Evolutionary conservation across 2,113 vertebrate species (phyloP).

Genomic region (Aspiorhynchus laticeps): DNA sequence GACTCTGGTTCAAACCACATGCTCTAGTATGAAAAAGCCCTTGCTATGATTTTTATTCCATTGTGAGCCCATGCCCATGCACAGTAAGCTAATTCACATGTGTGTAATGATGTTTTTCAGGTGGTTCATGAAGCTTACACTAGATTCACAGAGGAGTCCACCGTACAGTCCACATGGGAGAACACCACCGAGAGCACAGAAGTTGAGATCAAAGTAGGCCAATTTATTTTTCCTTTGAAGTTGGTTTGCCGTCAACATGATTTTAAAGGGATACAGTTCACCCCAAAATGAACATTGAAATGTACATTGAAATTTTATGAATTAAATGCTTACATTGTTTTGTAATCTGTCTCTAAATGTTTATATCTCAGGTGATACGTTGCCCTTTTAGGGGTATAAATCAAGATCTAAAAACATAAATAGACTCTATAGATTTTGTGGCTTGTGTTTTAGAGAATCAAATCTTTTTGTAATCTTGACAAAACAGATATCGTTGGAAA

Average conservation of each 20-base stretch:
- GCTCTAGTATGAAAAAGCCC: conserved; percentile 23
- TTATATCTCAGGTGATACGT: too few species aligned
- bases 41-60: not conserved
- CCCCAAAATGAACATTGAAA: not conserved
- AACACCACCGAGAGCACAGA: conserved; percentile 69
- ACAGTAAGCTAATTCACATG: conserved; percentile 57
- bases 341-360: too few species aligned
- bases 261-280: not conserved
- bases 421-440: too few species aligned
- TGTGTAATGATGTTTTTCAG: conserved; percentile 59
- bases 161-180: conserved; percentile 69
- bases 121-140: conserved; percentile 77
- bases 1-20: not conserved
- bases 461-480: too few species aligned
- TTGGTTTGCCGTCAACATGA: not conserved
- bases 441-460: too few species aligned
- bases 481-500: too few species aligned
- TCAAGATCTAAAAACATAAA: too few species aligned
- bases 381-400: too few species aligned
- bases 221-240: not conserved
- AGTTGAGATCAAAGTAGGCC: conserved; percentile 76
- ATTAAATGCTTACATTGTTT: too few species aligned
- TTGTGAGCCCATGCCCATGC: not conserved
- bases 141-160: conserved; percentile 74
- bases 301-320: too few species aligned